These are phyloP conservation scores for Camarhynchus parvulus DNA, from an alignment of 2,113 vertebrate species.

Conservation along the genomic window DNA sequence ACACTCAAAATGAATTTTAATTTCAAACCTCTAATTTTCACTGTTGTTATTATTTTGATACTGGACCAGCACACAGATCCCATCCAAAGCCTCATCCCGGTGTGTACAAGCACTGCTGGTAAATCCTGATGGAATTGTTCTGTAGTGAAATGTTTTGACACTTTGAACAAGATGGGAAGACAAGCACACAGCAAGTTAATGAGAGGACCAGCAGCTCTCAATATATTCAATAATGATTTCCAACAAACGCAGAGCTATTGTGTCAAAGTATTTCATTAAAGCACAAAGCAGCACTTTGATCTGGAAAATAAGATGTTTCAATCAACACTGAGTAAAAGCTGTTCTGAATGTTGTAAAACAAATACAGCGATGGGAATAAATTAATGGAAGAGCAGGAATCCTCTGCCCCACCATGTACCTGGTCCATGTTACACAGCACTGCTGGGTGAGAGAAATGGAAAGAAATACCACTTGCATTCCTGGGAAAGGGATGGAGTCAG, in stretches of 20 bases:
- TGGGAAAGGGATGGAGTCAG: background rate
- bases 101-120: background rate
- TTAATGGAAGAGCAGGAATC: background rate
- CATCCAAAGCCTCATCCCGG: background rate
- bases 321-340: constrained; percentile 5
- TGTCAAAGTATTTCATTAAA: constrained; percentile 51
- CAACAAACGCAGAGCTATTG: background rate
- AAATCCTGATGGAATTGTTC: background rate
- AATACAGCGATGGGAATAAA: background rate
- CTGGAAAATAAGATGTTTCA: constrained; percentile 24
- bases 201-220: constrained; percentile 3
- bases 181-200: constrained; percentile 2
- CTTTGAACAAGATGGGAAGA: background rate
- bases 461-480: background rate
- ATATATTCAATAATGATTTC: constrained; percentile 21
- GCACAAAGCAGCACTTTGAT: constrained; percentile 31
- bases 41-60: background rate
- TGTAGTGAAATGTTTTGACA: constrained; percentile 30
- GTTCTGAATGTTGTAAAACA: background rate
- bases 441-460: background rate
- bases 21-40: background rate
- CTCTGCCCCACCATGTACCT: background rate
- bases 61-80: background rate
- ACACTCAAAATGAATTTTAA: background rate
- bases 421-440: rapidly evolving